Percentiles rank a stretch among this genome's conserved stretches.
phyloP scores from a whole-genome alignment of 92 coral and sea anemone genomes.

The Ricordea florida region DNA sequence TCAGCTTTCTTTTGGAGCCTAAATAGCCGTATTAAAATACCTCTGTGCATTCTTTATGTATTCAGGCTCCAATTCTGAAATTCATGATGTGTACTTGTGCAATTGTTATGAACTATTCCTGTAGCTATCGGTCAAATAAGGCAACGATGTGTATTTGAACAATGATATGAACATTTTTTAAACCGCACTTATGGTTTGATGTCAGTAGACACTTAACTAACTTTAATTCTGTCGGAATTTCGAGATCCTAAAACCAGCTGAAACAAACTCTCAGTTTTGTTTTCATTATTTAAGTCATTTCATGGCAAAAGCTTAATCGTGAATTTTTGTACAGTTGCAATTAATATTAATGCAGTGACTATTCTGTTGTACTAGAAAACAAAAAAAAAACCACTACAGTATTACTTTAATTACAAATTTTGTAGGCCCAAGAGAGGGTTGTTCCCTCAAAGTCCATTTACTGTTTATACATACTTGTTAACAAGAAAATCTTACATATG shows the following conservation, averaged over 20 bases:
- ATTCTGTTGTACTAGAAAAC: constrained; percentile 24
- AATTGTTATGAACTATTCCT: no score
- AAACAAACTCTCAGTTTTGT: not conserved
- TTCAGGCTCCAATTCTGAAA: no score
- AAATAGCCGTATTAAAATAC: no score
- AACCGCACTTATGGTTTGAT: no score
- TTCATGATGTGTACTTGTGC: no score
- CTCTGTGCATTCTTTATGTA: no score
- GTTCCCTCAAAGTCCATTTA: constrained; percentile 15
- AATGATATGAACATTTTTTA: no score
- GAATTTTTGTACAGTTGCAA: not conserved
- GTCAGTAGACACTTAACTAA: not conserved
- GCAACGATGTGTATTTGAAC: no score
- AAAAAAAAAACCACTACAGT: not conserved
- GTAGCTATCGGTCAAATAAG: no score
- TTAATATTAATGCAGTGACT: constrained; percentile 17
- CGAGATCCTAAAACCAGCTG: constrained; percentile 1
- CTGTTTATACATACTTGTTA: constrained; percentile 8
- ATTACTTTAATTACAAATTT: constrained; percentile 26
- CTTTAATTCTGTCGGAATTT: constrained; percentile 6
- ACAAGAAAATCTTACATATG: constrained; percentile 28
- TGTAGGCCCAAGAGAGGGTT: constrained; percentile 22
- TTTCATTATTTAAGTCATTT: constrained; percentile 25
- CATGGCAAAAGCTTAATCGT: not conserved
- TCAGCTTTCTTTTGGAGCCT: no score